These are phyloP conservation scores for Parochlus steinenii DNA, from an alignment of 2,888 invertebrate genomes.

Conservation along the genomic window DNA sequence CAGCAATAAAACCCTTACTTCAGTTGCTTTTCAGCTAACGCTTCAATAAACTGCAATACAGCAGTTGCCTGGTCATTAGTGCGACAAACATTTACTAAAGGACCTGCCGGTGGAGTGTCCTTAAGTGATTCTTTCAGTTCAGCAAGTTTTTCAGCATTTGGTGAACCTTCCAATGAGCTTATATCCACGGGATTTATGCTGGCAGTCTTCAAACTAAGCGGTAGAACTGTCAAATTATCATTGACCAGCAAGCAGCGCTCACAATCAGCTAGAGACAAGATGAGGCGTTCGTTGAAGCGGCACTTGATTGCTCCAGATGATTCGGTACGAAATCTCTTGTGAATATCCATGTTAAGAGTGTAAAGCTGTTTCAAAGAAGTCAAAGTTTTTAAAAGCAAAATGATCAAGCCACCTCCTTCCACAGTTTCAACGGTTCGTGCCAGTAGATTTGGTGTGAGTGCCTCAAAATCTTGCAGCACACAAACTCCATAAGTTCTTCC, in stretches of 20 bases:
- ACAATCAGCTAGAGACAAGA: conserved; percentile 78
- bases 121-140: conserved; percentile 66
- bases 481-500: conserved; percentile 96
- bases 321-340: conserved; percentile 81
- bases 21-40: conserved; percentile 75
- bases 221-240: conserved; percentile 80
- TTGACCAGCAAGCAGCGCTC: conserved; percentile 84
- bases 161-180: conserved; percentile 14
- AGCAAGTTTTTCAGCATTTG: conserved; percentile 43
- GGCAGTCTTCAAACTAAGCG: conserved; percentile 76
- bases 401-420: conserved; percentile 88
- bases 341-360: conserved; percentile 97
- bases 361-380: conserved; percentile 84
- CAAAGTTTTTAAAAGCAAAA: conserved; percentile 72
- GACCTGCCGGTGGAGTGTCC: conserved; percentile 85
- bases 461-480: conserved; percentile 95
- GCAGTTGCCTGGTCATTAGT: conserved; percentile 91
- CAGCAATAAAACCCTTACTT: conserved; percentile 27
- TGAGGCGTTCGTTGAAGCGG: conserved; percentile 91
- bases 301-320: conserved; percentile 82
- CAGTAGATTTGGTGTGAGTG: conserved; percentile 88
- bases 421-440: conserved; percentile 96
- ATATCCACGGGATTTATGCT: conserved; percentile 56
- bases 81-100: conserved; percentile 71
- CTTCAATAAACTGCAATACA: conserved; percentile 83